Evolutionary conservation across 1,140 invertebrate species (phyloP).

Genomic region (Globodera ellingtonae): DNA sequence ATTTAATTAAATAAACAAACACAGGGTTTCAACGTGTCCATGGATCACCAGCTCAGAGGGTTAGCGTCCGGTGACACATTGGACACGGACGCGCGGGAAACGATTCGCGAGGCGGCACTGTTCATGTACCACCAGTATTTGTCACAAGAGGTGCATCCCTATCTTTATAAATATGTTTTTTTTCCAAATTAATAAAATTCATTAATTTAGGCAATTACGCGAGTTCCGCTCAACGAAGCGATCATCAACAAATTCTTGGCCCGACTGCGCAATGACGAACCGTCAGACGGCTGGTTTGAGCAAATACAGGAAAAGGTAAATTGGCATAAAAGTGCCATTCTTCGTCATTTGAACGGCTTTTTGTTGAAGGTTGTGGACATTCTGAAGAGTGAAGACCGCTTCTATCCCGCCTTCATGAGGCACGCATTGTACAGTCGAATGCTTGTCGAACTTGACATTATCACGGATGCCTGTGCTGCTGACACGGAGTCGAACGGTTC

Average conservation of each 20-base stretch:
- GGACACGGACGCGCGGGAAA: slow-evolving; percentile 67
- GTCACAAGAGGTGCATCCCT: slow-evolving; percentile 72
- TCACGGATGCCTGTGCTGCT: slow-evolving; percentile 65
- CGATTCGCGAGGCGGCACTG: slow-evolving; percentile 76
- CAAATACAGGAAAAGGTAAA: slow-evolving; percentile 73
- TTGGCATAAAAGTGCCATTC: too few relatives aligned
- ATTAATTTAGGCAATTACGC: slow-evolving; percentile 70
- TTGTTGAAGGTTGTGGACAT: slow-evolving; percentile 54
- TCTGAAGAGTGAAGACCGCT: slow-evolving; percentile 72
- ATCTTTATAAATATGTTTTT: slow-evolving; percentile 1
- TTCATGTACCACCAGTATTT: slow-evolving; percentile 83
- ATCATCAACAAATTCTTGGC: slow-evolving; percentile 73
- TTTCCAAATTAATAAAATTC: slow-evolving; percentile 12
- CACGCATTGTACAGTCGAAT: slow-evolving; percentile 76
- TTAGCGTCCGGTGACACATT: slow-evolving; percentile 50
- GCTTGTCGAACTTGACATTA: slow-evolving; percentile 76
- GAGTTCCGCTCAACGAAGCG: slow-evolving; percentile 73
- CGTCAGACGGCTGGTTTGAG: slow-evolving; percentile 81
- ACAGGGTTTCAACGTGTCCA: slow-evolving; percentile 76
- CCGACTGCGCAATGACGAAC: slow-evolving; percentile 72
- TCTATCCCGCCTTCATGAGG: slow-evolving; percentile 75
- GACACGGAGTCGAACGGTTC: not conserved
- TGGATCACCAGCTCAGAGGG: slow-evolving; percentile 73
- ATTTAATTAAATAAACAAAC: not conserved
- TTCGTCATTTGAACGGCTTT: too few relatives aligned